Evolutionary conservation across 1,140 invertebrate species (phyloP).

Genomic region (Copidosoma floridanum): DNA sequence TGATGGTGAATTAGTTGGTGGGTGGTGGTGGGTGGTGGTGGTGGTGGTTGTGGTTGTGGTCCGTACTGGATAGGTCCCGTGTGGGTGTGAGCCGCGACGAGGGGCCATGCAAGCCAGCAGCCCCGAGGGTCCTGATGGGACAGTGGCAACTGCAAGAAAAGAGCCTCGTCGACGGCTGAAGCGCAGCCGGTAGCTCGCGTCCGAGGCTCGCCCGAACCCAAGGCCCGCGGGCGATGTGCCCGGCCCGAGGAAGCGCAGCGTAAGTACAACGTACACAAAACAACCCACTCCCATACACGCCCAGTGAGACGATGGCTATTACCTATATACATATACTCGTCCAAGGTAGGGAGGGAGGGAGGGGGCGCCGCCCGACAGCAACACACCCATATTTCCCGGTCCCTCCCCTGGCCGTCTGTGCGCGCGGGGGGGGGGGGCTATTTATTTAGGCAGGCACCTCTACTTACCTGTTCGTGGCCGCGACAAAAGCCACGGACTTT

Average conservation of each 20-base stretch:
- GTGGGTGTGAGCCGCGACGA: background rate
- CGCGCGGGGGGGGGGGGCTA: no score
- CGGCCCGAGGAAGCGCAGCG: slow-evolving; percentile 55
- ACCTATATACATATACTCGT: background rate
- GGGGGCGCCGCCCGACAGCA: background rate
- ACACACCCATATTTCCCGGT: no score
- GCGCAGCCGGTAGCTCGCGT: slow-evolving; percentile 57
- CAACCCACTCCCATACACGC: background rate
- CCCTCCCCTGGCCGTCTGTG: no score
- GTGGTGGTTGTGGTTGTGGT: no score
- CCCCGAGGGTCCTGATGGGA: background rate
- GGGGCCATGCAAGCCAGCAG: background rate
- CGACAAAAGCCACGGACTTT: no score
- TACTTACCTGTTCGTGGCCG: no score
- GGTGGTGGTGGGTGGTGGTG: no score
- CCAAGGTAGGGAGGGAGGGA: background rate
- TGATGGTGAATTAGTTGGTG: no score
- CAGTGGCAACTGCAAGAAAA: no score
- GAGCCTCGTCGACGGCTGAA: slow-evolving; percentile 34
- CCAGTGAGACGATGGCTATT: no score
- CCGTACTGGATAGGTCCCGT: no score
- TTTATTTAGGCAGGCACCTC: no score
- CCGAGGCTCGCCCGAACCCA: slow-evolving; percentile 49
- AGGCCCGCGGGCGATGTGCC: slow-evolving; percentile 58
- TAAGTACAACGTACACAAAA: slow-evolving; percentile 37